These are phyloP conservation scores for Chorisops tibialis DNA, from an alignment of 2,888 invertebrate genomes.

Conservation along the genomic window DNA sequence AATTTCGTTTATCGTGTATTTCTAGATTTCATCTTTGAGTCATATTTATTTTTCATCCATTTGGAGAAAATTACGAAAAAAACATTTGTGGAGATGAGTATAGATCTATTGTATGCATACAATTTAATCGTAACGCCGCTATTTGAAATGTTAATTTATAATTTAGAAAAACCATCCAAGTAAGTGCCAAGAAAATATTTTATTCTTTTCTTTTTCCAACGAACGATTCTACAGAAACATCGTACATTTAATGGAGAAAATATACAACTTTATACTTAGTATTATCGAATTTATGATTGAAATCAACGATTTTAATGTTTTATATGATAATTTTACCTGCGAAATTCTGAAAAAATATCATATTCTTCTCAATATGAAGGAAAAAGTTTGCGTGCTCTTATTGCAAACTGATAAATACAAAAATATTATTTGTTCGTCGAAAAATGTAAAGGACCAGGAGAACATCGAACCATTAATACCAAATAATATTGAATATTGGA, in stretches of 20 bases:
- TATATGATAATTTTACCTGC: slow-evolving; percentile 4
- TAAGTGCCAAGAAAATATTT: not conserved
- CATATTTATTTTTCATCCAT: not conserved
- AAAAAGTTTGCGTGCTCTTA: not conserved
- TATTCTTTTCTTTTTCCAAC: not conserved
- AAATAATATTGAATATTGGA: too few relatives aligned
- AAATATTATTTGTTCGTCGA: not conserved
- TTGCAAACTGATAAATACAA: not conserved
- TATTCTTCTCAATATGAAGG: not conserved
- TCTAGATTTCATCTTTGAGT: slow-evolving; percentile 6
- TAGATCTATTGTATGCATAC: not conserved
- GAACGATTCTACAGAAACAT: not conserved
- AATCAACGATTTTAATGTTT: slow-evolving; percentile 3
- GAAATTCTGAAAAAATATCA: slow-evolving; percentile 10
- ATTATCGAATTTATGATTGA: not conserved
- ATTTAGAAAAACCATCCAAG: not conserved
- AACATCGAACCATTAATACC: not conserved
- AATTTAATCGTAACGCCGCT: not conserved
- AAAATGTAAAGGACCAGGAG: not conserved
- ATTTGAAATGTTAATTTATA: not conserved
- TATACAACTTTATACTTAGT: not conserved
- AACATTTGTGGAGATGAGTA: not conserved
- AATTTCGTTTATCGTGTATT: not conserved
- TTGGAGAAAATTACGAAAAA: not conserved
- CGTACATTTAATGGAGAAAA: not conserved